Conservation (phyloP, 2,797 vertebrate species). For the Octomys mimax region DNA sequence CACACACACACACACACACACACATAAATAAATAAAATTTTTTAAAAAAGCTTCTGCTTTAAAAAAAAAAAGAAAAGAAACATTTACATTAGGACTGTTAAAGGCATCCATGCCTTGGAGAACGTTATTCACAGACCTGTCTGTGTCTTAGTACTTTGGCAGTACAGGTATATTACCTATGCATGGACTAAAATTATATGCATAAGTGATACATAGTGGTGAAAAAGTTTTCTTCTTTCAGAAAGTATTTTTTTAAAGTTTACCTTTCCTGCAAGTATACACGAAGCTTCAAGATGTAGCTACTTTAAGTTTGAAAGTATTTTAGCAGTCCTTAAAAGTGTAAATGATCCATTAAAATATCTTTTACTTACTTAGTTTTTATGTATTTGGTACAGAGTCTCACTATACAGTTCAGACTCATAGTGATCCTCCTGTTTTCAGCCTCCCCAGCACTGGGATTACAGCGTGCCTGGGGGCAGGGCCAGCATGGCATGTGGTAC, state of each 20-base stretch:
- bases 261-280: background rate
- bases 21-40: no score
- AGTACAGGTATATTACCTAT: background rate
- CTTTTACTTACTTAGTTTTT: background rate
- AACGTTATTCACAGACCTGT: background rate
- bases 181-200: background rate
- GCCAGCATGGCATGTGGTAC: no score
- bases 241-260: constrained; percentile 16
- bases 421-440: no score
- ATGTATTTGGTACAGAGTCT: no score
- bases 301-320: constrained; percentile 29
- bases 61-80: no score
- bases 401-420: no score
- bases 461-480: no score
- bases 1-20: no score
- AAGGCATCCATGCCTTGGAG: background rate
- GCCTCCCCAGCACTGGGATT: no score
- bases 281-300: background rate
- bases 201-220: background rate
- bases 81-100: background rate
- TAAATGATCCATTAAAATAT: constrained; percentile 16
- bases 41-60: no score
- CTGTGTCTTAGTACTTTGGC: background rate
- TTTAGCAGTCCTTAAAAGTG: background rate
- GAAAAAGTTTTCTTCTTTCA: constrained; percentile 33